phyloP scores from a whole-genome alignment of 2,888 invertebrate genomes.

The Napeogenes sylphis region DNA sequence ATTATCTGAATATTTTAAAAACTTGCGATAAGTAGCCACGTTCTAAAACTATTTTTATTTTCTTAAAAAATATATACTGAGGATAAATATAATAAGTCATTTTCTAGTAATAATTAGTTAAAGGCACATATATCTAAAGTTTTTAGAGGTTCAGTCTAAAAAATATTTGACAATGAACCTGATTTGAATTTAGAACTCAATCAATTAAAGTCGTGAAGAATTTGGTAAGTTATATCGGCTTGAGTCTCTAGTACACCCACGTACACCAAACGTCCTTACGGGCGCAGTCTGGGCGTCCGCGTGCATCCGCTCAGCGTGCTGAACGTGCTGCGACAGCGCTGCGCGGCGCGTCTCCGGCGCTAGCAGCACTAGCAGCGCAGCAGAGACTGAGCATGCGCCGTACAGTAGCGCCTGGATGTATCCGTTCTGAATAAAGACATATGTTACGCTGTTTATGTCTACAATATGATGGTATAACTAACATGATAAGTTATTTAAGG shows the following conservation, averaged over 20 bases:
- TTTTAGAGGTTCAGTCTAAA: neutral
- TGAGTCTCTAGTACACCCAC: neutral
- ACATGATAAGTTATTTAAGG: too few species aligned
- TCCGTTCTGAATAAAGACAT: constrained; percentile 42
- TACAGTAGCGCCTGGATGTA: constrained; percentile 67
- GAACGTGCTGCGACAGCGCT: constrained; percentile 72
- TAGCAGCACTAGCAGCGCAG: constrained; percentile 73
- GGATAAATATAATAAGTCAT: too few species aligned
- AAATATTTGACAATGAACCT: too few species aligned
- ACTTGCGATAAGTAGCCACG: too few species aligned
- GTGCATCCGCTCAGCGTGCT: constrained; percentile 61
- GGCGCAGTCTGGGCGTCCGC: constrained; percentile 25
- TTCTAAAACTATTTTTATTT: too few species aligned
- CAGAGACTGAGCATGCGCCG: constrained; percentile 55
- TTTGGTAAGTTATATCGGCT: neutral
- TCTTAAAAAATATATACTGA: too few species aligned
- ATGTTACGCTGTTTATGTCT: too few species aligned
- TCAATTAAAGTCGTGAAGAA: neutral
- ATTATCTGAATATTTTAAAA: too few species aligned
- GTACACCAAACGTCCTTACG: constrained; percentile 13
- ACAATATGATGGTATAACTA: too few species aligned
- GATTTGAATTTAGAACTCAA: neutral
- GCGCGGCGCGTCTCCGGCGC: constrained; percentile 79
- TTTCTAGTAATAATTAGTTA: neutral
- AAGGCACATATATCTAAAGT: neutral